Conservation (phyloP, 2,113 vertebrate species). For the Tenrec ecaudatus region DNA sequence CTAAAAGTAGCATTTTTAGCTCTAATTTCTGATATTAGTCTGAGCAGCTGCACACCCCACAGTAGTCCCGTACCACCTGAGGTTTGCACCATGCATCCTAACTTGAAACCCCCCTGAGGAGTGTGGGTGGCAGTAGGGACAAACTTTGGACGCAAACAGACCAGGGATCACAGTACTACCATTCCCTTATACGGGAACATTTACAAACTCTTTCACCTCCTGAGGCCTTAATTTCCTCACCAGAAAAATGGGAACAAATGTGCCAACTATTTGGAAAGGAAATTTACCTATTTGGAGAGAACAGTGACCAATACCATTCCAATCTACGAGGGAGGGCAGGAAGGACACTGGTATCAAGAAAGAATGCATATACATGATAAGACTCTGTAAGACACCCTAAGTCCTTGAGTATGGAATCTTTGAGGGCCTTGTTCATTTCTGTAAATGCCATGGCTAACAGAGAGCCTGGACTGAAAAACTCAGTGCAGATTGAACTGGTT, state of each 20-base stretch:
- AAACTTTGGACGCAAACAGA: background rate
- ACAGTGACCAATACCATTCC: too few species aligned
- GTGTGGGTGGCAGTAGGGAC: background rate
- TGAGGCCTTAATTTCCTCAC: background rate
- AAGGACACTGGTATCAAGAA: background rate
- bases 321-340: too few species aligned
- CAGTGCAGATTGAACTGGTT: background rate
- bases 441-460: accelerated
- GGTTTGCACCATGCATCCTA: background rate
- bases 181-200: background rate
- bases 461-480: background rate
- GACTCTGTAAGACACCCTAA: background rate
- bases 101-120: background rate
- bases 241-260: background rate
- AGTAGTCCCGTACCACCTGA: background rate
- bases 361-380: background rate
- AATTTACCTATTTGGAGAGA: too few species aligned
- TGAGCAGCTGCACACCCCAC: background rate
- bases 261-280: too few species aligned
- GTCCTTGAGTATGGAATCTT: accelerated
- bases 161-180: background rate
- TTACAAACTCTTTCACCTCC: background rate
- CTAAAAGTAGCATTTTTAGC: background rate
- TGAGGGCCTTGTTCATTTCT: background rate
- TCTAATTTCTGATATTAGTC: background rate